phyloP scores from a whole-genome alignment of 2,888 invertebrate genomes.

The Morpho achilles region DNA sequence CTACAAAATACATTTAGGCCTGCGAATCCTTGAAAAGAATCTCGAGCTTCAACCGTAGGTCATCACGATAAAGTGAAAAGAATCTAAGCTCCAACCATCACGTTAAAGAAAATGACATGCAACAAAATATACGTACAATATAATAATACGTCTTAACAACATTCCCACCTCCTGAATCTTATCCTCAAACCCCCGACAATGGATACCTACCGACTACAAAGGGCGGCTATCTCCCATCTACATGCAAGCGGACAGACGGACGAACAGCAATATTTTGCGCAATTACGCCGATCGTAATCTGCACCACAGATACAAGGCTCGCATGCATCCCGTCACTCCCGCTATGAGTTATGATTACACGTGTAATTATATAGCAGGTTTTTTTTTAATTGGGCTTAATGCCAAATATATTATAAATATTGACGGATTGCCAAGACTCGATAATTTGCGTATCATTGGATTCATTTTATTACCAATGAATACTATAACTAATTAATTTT shows the following conservation, averaged over 20 bases:
- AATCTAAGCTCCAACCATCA: no score
- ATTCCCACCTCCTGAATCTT: constrained; percentile 14
- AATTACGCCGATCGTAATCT: constrained; percentile 65
- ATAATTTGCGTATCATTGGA: constrained; percentile 8
- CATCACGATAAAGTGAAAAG: no score
- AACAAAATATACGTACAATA: no score
- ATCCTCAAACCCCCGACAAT: constrained; percentile 19
- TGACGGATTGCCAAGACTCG: constrained; percentile 5
- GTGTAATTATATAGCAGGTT: constrained; percentile 34
- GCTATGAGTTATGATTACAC: constrained; percentile 41
- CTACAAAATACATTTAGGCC: no score
- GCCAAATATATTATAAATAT: constrained; percentile 20
- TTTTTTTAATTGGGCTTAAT: constrained; percentile 34
- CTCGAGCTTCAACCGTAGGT: no score
- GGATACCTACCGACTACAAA: constrained; percentile 28
- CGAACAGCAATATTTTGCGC: constrained; percentile 62
- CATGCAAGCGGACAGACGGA: constrained; percentile 48
- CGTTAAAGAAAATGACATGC: no score
- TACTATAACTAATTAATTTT: background rate
- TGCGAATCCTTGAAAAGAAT: no score
- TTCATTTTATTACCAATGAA: constrained; percentile 9
- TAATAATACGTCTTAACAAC: no score
- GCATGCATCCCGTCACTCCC: constrained; percentile 40
- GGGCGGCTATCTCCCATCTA: constrained; percentile 40
- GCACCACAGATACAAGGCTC: constrained; percentile 48